Evolutionary conservation across 2,113 vertebrate species (phyloP).

Genomic region (Cyanistes caeruleus): DNA sequence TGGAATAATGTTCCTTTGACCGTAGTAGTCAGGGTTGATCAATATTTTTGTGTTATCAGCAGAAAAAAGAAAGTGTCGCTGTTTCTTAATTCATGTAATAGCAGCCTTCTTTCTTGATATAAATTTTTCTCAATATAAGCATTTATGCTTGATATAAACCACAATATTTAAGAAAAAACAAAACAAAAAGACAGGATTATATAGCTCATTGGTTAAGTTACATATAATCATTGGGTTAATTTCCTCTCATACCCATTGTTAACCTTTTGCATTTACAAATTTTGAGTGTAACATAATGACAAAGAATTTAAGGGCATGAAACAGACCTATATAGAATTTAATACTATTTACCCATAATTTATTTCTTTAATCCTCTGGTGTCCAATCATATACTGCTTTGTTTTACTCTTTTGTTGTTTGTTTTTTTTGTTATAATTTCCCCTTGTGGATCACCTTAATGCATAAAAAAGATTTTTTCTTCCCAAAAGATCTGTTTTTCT

Average conservation of each 20-base stretch:
- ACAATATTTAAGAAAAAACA: background rate
- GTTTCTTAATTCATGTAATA: background rate
- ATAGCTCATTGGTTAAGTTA: background rate
- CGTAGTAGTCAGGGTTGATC: background rate
- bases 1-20: background rate
- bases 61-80: background rate
- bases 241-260: background rate
- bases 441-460: background rate
- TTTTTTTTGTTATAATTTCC: background rate
- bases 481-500: background rate
- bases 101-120: background rate
- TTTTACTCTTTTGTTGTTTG: background rate
- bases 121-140: background rate
- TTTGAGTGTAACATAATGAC: background rate
- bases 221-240: background rate
- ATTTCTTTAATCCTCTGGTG: background rate
- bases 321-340: background rate
- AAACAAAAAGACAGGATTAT: background rate
- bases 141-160: background rate
- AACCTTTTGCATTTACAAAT: background rate
- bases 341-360: background rate
- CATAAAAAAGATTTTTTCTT: rapidly evolving
- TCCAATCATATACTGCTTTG: background rate
- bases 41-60: background rate
- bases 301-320: background rate